Evolutionary conservation across 2,113 vertebrate species (phyloP).

Genomic region (Ursus arctos): DNA sequence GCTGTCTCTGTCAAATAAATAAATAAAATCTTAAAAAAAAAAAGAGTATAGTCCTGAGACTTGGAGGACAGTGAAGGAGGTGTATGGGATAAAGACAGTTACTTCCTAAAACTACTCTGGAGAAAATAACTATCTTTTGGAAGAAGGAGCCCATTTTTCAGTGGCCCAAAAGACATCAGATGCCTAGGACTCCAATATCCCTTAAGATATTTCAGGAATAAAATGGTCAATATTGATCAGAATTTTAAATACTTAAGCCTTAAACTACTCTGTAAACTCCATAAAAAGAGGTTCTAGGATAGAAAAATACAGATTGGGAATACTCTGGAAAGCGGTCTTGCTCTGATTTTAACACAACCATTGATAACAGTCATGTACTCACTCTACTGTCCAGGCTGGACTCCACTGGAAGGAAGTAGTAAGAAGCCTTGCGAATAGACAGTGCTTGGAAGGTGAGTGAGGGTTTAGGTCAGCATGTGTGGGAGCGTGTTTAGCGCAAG

Average conservation of each 20-base stretch:
- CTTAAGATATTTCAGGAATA: background rate
- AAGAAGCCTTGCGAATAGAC: background rate
- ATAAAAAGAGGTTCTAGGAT: background rate
- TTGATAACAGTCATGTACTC: background rate
- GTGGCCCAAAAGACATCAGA: background rate
- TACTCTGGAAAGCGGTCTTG: background rate
- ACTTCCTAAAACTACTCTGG: background rate
- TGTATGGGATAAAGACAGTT: background rate
- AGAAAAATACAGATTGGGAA: background rate
- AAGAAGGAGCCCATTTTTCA: background rate
- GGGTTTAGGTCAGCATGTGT: background rate
- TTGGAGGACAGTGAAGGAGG: background rate
- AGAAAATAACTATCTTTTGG: background rate
- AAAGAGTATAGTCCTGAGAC: background rate
- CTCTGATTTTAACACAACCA: background rate
- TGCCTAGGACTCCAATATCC: background rate
- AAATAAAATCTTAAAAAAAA: no score
- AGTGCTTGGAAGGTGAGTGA: background rate
- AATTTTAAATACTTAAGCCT: conserved; percentile 16
- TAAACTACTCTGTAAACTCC: background rate
- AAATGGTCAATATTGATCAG: background rate
- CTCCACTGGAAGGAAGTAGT: background rate
- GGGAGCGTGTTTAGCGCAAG: background rate
- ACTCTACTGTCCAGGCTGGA: no score
- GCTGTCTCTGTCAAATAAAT: no score